These are phyloP conservation scores for Caenorhabditis elegans DNA, from an alignment of 1,140 invertebrate genomes.

Conservation along the genomic window DNA sequence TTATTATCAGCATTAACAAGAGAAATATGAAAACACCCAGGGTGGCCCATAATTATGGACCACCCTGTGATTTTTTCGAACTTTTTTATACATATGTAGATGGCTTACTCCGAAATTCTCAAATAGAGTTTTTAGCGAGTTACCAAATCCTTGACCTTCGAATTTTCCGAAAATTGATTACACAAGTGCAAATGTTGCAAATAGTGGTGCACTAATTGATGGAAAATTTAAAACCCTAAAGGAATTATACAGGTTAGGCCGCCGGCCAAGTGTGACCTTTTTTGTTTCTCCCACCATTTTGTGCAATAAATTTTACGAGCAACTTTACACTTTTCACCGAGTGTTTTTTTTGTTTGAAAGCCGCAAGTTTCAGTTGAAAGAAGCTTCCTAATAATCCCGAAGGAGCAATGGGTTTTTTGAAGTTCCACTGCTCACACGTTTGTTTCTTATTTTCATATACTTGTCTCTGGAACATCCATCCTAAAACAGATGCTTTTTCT, in stretches of 20 bases:
- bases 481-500: background rate
- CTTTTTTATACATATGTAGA: too few species aligned
- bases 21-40: too few species aligned
- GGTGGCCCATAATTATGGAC: too few species aligned
- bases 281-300: background rate
- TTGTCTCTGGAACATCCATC: background rate
- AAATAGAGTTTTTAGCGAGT: too few species aligned
- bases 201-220: too few species aligned
- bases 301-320: constrained; percentile 22
- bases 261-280: background rate
- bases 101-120: too few species aligned
- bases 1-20: too few species aligned
- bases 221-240: too few species aligned
- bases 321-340: background rate
- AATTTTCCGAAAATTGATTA: too few species aligned
- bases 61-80: too few species aligned
- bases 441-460: constrained; percentile 8
- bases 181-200: too few species aligned
- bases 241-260: constrained; percentile 7
- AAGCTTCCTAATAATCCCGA: constrained; percentile 1
- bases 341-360: background rate
- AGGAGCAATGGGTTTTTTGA: constrained; percentile 11
- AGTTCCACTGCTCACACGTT: background rate
- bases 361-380: background rate
- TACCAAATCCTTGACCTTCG: too few species aligned